Conservation (phyloP, 1,140 invertebrate species). For the Heterodera schachtii region DNA sequence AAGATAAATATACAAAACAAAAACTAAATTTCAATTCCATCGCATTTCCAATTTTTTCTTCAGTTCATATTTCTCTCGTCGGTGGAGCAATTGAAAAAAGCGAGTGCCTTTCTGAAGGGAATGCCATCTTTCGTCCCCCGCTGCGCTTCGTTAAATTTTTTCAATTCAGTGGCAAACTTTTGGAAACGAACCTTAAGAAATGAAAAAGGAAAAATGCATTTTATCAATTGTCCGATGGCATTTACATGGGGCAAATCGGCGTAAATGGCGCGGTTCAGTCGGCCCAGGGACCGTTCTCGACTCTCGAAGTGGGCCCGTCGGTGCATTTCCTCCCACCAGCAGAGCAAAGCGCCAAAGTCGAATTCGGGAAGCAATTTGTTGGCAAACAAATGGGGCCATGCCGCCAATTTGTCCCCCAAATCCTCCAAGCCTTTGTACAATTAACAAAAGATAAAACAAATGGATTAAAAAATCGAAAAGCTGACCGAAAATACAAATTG, state of each 20-base stretch:
- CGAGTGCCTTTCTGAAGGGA: neutral
- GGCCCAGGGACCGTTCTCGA: neutral
- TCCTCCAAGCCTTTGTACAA: neutral
- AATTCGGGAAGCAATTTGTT: constrained; percentile 35
- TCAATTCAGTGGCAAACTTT: neutral
- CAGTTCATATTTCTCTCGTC: neutral
- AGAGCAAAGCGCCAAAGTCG: constrained; percentile 36
- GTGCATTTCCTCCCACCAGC: constrained; percentile 34
- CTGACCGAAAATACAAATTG: constrained; percentile 17
- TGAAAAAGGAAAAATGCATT: too few relatives aligned
- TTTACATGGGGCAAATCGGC: constrained; percentile 25
- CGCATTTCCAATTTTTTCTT: neutral
- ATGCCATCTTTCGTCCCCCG: neutral
- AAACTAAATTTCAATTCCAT: neutral
- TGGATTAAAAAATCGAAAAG: too few relatives aligned
- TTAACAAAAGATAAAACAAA: neutral
- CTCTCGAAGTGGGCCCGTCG: neutral
- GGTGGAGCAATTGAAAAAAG: constrained; percentile 1
- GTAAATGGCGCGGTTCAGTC: constrained; percentile 6
- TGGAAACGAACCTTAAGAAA: constrained; percentile 5
- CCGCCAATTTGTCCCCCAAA: neutral
- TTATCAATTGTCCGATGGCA: neutral
- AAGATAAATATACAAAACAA: neutral
- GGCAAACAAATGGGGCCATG: constrained; percentile 25
- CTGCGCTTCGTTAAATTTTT: neutral